Conservation (phyloP, 23 tunicate genomes). For the Trididemnum nubilum region DNA sequence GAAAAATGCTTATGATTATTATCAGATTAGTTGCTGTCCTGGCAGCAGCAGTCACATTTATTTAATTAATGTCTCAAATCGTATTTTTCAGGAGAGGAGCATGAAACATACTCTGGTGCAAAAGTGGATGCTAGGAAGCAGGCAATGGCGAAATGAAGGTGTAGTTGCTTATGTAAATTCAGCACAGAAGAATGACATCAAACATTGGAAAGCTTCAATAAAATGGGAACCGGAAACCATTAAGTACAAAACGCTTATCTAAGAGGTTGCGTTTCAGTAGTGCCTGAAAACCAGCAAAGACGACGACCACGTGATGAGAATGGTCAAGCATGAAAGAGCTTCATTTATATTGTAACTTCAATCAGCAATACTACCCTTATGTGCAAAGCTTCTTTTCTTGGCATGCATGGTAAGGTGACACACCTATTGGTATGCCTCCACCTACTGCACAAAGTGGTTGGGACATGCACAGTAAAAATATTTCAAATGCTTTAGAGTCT, state of each 20-base stretch:
- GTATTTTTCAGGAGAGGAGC: too few relatives aligned
- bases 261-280: too few relatives aligned
- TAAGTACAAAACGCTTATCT: background rate
- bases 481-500: background rate
- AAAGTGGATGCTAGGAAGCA: too few relatives aligned
- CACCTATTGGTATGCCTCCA: constrained; percentile 42
- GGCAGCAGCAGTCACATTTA: too few relatives aligned
- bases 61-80: too few relatives aligned
- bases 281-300: too few relatives aligned
- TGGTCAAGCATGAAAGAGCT: background rate
- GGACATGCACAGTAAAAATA: constrained; percentile 11
- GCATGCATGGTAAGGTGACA: background rate
- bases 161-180: background rate
- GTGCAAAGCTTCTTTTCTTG: too few relatives aligned
- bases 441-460: constrained; percentile 20
- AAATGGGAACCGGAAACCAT: background rate
- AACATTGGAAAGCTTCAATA: background rate
- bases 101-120: too few relatives aligned
- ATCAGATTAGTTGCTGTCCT: too few relatives aligned
- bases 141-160: background rate
- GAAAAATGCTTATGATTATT: too few relatives aligned
- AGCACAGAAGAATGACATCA: background rate
- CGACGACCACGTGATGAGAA: background rate
- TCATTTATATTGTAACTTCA: background rate
- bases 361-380: too few relatives aligned